Evolutionary conservation across 2,797 vertebrate genomes (phyloP).

Genomic region (Borostomias antarcticus): DNA sequence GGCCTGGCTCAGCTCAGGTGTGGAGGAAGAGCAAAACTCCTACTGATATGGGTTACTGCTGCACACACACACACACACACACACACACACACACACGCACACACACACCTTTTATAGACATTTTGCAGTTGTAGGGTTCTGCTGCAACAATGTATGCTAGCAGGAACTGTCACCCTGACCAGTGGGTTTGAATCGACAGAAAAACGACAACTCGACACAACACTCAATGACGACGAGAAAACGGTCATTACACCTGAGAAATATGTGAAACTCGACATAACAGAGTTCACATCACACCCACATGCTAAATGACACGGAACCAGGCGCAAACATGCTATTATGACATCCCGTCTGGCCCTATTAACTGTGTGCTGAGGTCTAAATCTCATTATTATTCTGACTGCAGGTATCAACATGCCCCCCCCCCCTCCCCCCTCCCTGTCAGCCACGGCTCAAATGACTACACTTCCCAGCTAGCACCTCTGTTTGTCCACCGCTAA

Average conservation of each 20-base stretch:
- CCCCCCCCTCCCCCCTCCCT: too few species aligned
- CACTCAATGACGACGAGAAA: background rate
- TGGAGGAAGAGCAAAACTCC: background rate
- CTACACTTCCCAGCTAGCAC: background rate
- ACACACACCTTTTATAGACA: too few species aligned
- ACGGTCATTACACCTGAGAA: background rate
- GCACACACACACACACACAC: background rate
- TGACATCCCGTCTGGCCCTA: background rate
- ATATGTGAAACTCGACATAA: background rate
- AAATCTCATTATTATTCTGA: background rate
- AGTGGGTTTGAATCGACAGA: background rate
- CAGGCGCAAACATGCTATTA: background rate
- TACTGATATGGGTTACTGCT: slow-evolving; percentile 4
- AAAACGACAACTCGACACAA: background rate
- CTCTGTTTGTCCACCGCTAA: background rate
- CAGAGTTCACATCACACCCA: background rate
- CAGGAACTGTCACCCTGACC: background rate
- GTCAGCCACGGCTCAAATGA: background rate
- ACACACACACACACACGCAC: background rate
- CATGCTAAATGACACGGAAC: background rate
- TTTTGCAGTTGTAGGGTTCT: background rate
- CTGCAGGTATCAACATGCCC: background rate
- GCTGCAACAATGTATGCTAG: background rate
- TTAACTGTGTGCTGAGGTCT: background rate
- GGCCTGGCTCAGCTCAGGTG: background rate